These are phyloP conservation scores for Mesoclemmys tuberculata DNA, from an alignment of 2,113 vertebrate genomes.

Conservation along the genomic window DNA sequence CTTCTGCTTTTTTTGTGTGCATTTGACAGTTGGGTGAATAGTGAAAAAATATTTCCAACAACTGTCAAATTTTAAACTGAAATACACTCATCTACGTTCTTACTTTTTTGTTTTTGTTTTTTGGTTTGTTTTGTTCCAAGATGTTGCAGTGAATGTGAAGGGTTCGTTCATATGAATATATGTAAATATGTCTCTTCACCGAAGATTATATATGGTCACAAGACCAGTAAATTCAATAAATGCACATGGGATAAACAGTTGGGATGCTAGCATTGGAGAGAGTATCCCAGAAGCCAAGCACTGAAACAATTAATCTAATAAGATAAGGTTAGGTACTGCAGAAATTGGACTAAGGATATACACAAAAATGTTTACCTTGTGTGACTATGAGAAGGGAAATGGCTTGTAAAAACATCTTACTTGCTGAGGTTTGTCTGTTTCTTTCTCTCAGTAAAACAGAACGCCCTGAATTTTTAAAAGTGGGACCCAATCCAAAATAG, in stretches of 20 bases:
- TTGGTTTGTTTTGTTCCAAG: not conserved
- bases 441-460: not conserved
- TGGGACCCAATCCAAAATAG: not conserved
- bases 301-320: not conserved
- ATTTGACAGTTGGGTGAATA: not conserved
- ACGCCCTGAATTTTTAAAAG: not conserved
- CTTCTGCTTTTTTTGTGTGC: not conserved
- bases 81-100: not conserved
- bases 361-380: not conserved
- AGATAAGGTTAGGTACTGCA: not conserved
- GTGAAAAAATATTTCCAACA: not conserved
- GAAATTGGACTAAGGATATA: not conserved
- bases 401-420: not conserved
- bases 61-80: not conserved
- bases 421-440: not conserved
- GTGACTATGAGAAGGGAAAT: not conserved
- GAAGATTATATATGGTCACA: not conserved
- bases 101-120: not conserved
- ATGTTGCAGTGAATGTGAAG: not conserved
- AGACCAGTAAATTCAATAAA: not conserved
- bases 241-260: not conserved
- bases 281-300: not conserved
- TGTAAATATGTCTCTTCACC: not conserved
- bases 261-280: no score
- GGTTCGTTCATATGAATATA: not conserved